Evolutionary conservation across 2,113 vertebrate species (phyloP), one percentile per base, ranked within the genome.

Genomic region (Carlito syrichta): DNA sequence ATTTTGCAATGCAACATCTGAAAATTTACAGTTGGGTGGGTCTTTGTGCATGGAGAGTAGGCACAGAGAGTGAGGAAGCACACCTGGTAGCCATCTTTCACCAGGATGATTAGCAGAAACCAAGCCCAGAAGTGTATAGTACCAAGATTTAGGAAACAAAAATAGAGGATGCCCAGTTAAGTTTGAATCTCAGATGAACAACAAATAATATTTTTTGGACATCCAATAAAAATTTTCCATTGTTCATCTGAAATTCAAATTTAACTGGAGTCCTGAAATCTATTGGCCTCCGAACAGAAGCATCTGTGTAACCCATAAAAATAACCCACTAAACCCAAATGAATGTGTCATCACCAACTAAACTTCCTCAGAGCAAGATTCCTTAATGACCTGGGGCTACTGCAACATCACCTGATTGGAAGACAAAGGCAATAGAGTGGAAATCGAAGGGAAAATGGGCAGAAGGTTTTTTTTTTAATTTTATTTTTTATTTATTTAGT

Each of bases 151-250:
- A 81, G 30, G 35, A 91, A 84, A 69, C 1, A 27, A 71, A 91
- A 91, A 85, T 32, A 83, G 9, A 60, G 19, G 17, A 35, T 48
- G 11, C 13, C 27, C 4, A 88, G 56, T 32, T 66, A 93, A 95
- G 38, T 54, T 63, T 71, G 12, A 62, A 77, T 91, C 95, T 81
- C 27, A 77, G 16, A 82, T 89, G 20, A 89, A 97, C 7, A 87
- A 89, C 17, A 63, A 56, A n/a, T 52, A 66, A 22, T 38, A 38
- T 50, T 58, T 86, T 74, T 27, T 78, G 54, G 27, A 73, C 22
- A 66, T 22, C 7, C 78, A 19, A 86, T 35, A 71, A 87, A 56
- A 38, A 12, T 43, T 38, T 45, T 66, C 27, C 45, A 25, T 38
- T 87, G 6, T 40, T 95, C 20, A 77, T 30, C 45, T 91, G 25